phyloP scores from a whole-genome alignment of 2,113 vertebrate genomes.

The Platanista minor region DNA sequence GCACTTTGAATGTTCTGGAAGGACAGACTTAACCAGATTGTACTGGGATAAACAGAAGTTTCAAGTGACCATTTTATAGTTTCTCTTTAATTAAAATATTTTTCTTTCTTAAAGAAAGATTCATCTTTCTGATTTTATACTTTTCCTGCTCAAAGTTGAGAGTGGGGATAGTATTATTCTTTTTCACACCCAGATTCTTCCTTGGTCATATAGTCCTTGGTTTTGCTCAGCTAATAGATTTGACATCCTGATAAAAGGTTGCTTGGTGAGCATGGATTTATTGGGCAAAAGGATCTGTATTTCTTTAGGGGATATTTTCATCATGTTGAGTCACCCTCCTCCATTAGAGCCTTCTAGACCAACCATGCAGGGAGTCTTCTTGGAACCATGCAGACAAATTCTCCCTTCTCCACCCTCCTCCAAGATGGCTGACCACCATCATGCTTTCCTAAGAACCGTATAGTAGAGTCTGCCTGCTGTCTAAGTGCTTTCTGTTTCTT shows the following conservation, averaged over 20 bases:
- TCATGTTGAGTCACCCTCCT: not conserved
- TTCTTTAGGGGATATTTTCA: not conserved
- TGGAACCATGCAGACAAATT: not conserved
- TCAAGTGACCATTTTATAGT: not conserved
- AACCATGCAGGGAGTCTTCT: not conserved
- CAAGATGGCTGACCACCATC: too few species aligned
- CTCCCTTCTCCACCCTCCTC: not conserved
- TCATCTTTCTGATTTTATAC: not conserved
- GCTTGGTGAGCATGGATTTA: not conserved
- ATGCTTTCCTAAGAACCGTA: not conserved
- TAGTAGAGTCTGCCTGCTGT: not conserved
- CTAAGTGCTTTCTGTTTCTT: not conserved
- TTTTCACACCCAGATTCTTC: not conserved
- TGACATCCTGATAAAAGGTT: not conserved
- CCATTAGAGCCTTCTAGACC: not conserved
- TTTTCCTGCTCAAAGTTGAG: not conserved
- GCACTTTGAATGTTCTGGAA: not conserved
- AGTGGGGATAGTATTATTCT: not conserved
- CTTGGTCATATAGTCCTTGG: not conserved
- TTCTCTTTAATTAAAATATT: not conserved
- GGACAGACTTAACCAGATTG: not conserved
- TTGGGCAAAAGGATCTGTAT: not conserved
- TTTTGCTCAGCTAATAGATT: not conserved
- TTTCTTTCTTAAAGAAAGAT: constrained; percentile 16
- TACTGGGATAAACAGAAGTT: not conserved